A percentile compares a stretch with the other conserved stretches of the same genome.
These are phyloP conservation scores for Amblyornis subalaris DNA, from an alignment of 2,113 vertebrate species.

Conservation along the genomic window DNA sequence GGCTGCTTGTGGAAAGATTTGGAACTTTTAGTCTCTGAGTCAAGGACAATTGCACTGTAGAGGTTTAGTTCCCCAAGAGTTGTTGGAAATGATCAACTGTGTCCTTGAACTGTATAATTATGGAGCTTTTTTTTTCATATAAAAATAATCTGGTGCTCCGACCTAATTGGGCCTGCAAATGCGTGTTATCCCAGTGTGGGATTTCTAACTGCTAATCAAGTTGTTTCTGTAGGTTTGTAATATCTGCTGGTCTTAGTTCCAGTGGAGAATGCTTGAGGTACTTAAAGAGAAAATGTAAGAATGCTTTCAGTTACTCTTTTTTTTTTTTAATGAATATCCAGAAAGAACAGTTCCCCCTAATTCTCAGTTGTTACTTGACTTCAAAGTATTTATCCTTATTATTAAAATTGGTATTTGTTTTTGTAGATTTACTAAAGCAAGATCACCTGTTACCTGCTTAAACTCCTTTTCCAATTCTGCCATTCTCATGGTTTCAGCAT, in stretches of 20 bases:
- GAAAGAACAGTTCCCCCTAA: neutral
- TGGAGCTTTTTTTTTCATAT: neutral
- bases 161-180: neutral
- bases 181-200: rapidly evolving
- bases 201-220: neutral
- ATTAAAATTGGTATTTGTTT: neutral
- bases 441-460: neutral
- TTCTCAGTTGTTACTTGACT: neutral
- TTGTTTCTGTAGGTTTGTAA: neutral
- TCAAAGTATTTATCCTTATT: neutral
- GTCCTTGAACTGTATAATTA: neutral
- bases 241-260: neutral
- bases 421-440: neutral
- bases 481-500: neutral
- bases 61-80: neutral
- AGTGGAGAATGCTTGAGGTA: neutral
- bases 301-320: neutral
- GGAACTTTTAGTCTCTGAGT: neutral
- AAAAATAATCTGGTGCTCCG: neutral
- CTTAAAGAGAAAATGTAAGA: neutral
- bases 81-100: neutral
- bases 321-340: neutral
- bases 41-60: neutral
- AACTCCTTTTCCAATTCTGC: neutral
- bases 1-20: neutral